Conservation (phyloP, 2,888 invertebrate genomes). For the Orchestes rusci region DNA sequence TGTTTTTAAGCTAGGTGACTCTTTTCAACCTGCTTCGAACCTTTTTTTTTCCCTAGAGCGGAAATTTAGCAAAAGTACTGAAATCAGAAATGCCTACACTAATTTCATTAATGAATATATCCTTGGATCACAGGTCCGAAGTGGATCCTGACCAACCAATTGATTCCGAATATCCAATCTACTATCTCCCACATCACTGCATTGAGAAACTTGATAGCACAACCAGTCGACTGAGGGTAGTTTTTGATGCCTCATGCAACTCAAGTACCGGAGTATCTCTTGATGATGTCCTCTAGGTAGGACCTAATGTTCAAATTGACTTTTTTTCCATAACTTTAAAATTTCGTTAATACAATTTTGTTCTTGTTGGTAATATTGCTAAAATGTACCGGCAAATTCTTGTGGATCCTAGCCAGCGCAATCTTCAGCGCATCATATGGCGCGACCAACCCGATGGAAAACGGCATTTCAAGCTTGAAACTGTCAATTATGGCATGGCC, state of each 20-base stretch:
- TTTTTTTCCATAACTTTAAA: constrained; percentile 24
- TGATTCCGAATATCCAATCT: neutral
- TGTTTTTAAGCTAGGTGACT: constrained; percentile 3
- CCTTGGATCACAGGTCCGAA: constrained; percentile 5
- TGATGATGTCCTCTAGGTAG: constrained; percentile 20
- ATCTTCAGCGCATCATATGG: constrained; percentile 5
- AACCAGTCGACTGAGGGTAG: constrained; percentile 25
- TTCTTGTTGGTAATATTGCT: constrained; percentile 1
- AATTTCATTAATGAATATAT: constrained; percentile 5
- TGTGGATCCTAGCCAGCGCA: constrained; percentile 2
- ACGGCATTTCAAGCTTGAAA: constrained; percentile 1
- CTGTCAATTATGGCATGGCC: constrained; percentile 3
- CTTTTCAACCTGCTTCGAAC: neutral
- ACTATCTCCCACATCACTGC: constrained; percentile 8
- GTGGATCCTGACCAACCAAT: neutral
- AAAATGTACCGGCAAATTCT: constrained; percentile 4
- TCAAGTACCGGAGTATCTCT: constrained; percentile 22
- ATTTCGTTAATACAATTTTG: constrained; percentile 25
- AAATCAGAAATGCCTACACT: constrained; percentile 1
- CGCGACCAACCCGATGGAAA: neutral
- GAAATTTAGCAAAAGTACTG: constrained; percentile 4
- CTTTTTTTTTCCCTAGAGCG: constrained; percentile 4
- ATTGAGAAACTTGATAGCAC: constrained; percentile 3
- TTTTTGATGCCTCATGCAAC: constrained; percentile 28
- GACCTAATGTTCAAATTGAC: constrained; percentile 2